Evolutionary conservation across 2,888 invertebrate species (phyloP).

Genomic region (Eilema griseolum): DNA sequence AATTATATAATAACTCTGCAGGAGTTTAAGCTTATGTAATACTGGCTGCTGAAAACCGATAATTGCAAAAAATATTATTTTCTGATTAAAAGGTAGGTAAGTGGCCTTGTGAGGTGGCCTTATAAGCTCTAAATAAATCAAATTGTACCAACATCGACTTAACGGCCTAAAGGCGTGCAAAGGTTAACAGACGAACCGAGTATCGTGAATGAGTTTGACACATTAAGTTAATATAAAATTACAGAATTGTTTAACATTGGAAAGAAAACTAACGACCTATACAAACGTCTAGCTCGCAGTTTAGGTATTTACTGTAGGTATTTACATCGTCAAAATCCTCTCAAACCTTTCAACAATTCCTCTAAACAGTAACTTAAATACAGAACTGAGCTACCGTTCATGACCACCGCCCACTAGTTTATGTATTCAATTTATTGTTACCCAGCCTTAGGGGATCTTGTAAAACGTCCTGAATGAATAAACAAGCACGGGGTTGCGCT

Average conservation of each 20-base stretch:
- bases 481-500: constrained; percentile 59
- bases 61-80: neutral
- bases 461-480: constrained; percentile 64
- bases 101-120: no score
- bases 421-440: constrained; percentile 56
- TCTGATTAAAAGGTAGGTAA: neutral
- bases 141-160: no score
- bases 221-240: no score
- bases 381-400: constrained; percentile 14
- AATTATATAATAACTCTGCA: neutral
- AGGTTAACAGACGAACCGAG: no score
- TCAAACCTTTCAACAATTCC: constrained; percentile 9
- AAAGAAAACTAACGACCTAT: neutral
- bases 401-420: constrained; percentile 33
- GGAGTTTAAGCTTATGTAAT: no score
- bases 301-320: neutral
- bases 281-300: neutral
- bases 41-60: no score
- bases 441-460: constrained; percentile 56
- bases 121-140: no score
- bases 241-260: neutral
- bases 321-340: neutral
- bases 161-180: no score
- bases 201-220: no score
- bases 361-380: constrained; percentile 1